Evolutionary conservation across 1,140 invertebrate genomes (phyloP), one percentile per base, ranked within the genome.

Genomic region (Helicoverpa zea): DNA sequence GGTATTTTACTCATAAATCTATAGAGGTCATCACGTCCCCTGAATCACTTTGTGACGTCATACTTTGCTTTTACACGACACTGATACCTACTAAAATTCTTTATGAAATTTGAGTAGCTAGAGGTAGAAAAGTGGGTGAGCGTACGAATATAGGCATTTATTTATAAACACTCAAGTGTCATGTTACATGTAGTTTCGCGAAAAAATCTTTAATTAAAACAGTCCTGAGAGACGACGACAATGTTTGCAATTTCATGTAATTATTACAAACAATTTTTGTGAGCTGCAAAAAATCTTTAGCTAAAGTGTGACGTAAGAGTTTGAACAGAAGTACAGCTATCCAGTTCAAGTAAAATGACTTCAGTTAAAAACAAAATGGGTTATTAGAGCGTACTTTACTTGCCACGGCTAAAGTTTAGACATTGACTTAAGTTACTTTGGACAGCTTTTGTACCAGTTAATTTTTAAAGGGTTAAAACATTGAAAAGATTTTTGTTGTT

Each of bases 1-100:
- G 66, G 66, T 70, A 70, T 70, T 70, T 52, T 43, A 12, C 66
- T 70, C 66, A 70, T 70, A 70, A 70, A 70, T 70, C 66, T 29
- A 5, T 43, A 70, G 51, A 70, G 16, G 49, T 51, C 66, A 52
- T 70, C 47, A 51, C 58, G 18, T 61, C 14, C 16, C 58, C 16
- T 29, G 11, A 43, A 70, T 51, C 29, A 18, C 29, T 70, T 18
- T n/a, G 43, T 70, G 47, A 52, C 43, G 66, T 14, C 3, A 52
- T 52, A 70, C n/a, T 51, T 30, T 51, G 47, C 18, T 18, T 70
- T 51, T 47, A 61, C 23, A 61, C 58, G 12, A 11, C 29, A 29
- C 66, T 23, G 13, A 52, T 52, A 29, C n/a, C 43, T 10, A 49
- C 18, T 52, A 43, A 43, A 43, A 43, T 9, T 70, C 16, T 52